Evolutionary conservation across 2,888 invertebrate genomes (phyloP).

Genomic region (Hololepta plana): DNA sequence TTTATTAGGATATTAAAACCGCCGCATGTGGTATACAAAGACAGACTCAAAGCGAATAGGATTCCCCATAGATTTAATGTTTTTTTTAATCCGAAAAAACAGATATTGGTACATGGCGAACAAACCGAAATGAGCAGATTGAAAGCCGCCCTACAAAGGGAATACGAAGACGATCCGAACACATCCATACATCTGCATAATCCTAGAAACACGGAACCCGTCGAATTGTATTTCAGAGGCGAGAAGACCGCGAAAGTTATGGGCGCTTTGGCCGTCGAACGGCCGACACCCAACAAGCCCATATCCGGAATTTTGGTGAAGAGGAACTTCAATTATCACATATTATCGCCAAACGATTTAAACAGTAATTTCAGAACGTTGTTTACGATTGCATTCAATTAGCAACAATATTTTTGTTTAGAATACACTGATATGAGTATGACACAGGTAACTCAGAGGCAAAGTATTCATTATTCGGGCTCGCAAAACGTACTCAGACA

Average conservation of each 20-base stretch:
- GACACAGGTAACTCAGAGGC: constrained; percentile 82
- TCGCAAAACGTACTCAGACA: constrained; percentile 52
- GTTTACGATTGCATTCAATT: constrained; percentile 1
- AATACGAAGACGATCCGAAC: constrained; percentile 73
- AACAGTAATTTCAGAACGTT: constrained; percentile 47
- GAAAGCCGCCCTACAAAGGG: constrained; percentile 83
- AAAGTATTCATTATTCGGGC: constrained; percentile 76
- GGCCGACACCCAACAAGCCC: constrained; percentile 57
- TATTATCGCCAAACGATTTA: constrained; percentile 79
- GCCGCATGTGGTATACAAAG: constrained; percentile 88
- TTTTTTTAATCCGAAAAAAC: constrained; percentile 6
- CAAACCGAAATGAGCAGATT: constrained; percentile 97
- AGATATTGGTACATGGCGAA: constrained; percentile 94
- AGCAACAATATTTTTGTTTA: constrained; percentile 23
- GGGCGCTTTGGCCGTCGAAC: constrained; percentile 74
- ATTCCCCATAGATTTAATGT: constrained; percentile 4
- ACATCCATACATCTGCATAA: constrained; percentile 83
- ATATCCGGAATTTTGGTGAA: constrained; percentile 91
- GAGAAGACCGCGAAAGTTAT: constrained; percentile 98
- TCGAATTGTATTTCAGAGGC: constrained; percentile 86
- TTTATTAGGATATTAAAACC: constrained; percentile 90
- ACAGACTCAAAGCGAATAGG: no score
- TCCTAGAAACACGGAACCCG: constrained; percentile 87
- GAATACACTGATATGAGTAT: constrained; percentile 93
- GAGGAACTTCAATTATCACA: constrained; percentile 94